A percentile compares a stretch with the other conserved stretches of the same genome.
phyloP scores from a whole-genome alignment of 2,113 vertebrate species.

The Sprattus sprattus region DNA sequence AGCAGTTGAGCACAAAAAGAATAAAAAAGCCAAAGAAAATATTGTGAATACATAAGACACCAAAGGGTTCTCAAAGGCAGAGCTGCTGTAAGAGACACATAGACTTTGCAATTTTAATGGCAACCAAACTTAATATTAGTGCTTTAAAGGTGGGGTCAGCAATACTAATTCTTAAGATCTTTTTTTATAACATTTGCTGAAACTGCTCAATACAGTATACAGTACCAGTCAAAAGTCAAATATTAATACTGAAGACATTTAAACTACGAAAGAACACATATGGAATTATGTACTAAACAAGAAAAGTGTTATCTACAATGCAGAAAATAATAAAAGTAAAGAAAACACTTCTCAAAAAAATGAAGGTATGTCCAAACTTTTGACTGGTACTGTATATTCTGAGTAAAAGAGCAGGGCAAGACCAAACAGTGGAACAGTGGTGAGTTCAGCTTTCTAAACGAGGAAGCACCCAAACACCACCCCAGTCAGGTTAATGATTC shows the following conservation, averaged over 20 bases:
- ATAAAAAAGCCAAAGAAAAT: constrained; percentile 10
- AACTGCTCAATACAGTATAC: neutral
- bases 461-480: neutral
- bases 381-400: too few species aligned
- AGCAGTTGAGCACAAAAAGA: constrained; percentile 37
- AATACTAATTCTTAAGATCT: neutral
- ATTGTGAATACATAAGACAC: constrained; percentile 69
- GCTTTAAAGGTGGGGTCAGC: constrained; percentile 9
- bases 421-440: neutral
- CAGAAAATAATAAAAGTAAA: too few species aligned
- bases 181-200: constrained; percentile 12
- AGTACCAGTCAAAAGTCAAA: too few species aligned
- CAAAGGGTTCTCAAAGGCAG: constrained; percentile 62
- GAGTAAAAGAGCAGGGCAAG: neutral
- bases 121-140: constrained; percentile 46
- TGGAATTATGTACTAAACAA: too few species aligned
- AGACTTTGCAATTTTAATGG: constrained; percentile 58
- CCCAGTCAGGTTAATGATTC: neutral
- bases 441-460: neutral
- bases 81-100: constrained; percentile 60
- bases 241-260: too few species aligned
- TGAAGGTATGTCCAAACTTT: too few species aligned
- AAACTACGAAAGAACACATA: too few species aligned
- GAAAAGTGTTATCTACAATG: too few species aligned
- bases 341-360: too few species aligned